Conservation (phyloP, 1,140 invertebrate species). For the Drosophila sechellia region DNA sequence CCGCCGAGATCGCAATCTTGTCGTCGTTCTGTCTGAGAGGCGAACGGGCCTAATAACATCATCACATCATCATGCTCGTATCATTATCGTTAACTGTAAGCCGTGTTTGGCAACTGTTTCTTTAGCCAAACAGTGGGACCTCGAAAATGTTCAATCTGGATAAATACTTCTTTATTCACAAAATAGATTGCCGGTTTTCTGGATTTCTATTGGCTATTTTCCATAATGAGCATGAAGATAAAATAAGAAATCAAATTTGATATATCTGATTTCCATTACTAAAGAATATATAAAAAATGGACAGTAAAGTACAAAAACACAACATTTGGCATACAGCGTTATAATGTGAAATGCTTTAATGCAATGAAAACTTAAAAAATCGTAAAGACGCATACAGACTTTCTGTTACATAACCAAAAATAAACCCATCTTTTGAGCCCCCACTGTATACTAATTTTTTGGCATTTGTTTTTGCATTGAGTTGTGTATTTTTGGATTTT, state of each 20-base stretch:
- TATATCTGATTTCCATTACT: too few relatives aligned
- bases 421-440: neutral
- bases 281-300: too few relatives aligned
- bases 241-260: too few relatives aligned
- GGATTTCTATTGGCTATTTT: too few relatives aligned
- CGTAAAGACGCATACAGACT: neutral
- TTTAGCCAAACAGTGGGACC: conserved; percentile 20
- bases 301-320: too few relatives aligned
- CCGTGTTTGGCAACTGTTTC: conserved; percentile 53
- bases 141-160: neutral
- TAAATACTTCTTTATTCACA: neutral
- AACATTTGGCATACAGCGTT: too few relatives aligned
- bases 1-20: conserved; percentile 24
- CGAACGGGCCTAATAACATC: conserved; percentile 50
- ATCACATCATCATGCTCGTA: conserved; percentile 44
- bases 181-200: too few relatives aligned
- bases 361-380: too few relatives aligned
- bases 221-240: too few relatives aligned
- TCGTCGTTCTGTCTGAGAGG: conserved; percentile 44
- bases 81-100: conserved; percentile 59
- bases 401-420: neutral
- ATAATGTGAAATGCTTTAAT: neutral
- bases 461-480: conserved; percentile 22
- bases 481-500: conserved; percentile 29
- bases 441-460: conserved; percentile 18